Conservation (phyloP, 2,797 vertebrate genomes). For the Phaenicophaeus curvirostris region DNA sequence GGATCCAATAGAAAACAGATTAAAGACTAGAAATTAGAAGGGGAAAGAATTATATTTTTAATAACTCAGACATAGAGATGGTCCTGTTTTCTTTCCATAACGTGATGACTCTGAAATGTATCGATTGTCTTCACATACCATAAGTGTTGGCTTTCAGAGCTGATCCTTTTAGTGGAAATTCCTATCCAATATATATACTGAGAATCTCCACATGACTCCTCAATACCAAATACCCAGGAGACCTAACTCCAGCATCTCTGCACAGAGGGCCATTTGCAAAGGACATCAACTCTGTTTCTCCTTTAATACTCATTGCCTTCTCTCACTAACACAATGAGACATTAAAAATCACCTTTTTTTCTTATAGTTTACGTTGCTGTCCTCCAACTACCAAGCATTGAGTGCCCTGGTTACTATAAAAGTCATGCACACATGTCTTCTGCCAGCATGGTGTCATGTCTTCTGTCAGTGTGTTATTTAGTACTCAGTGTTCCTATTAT, state of each 20-base stretch:
- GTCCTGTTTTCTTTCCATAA: neutral
- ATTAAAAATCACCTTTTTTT: neutral
- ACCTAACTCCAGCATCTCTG: neutral
- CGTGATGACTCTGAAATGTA: neutral
- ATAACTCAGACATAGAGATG: neutral
- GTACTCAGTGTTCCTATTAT: conserved; percentile 68
- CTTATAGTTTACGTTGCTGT: neutral
- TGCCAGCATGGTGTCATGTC: conserved; percentile 69
- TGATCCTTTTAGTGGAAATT: neutral
- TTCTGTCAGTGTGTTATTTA: conserved; percentile 67
- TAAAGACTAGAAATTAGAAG: neutral
- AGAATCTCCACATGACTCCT: neutral
- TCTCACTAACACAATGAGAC: neutral
- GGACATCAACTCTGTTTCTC: neutral
- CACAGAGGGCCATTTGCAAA: neutral
- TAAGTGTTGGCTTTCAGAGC: neutral
- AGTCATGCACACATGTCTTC: conserved; percentile 61
- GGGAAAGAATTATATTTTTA: neutral
- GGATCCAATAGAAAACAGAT: neutral
- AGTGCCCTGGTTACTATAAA: conserved; percentile 59
- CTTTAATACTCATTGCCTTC: neutral
- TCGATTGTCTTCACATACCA: neutral
- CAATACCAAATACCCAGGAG: neutral
- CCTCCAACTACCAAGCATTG: neutral
- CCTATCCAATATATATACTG: neutral